Base-by-base conservation (phyloP, 2,113 vertebrate genomes). In the Amblyopsis rosae region DNA sequence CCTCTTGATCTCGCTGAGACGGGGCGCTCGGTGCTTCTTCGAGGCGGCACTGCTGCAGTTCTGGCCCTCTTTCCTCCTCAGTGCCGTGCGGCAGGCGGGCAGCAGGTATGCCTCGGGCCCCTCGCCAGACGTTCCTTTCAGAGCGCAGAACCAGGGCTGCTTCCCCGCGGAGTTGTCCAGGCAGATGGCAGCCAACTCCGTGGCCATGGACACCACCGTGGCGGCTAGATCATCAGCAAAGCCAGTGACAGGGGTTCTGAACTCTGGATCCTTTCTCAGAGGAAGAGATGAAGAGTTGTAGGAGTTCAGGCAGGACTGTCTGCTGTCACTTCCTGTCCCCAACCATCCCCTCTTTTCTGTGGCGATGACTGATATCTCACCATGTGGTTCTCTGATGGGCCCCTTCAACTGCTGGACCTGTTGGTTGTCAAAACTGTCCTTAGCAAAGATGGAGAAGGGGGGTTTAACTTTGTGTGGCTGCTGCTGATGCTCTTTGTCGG, bases 151-250 rank as follows among this genome's bases (percentile, higher is more conserved):
- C 97, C 97, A 99, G 1, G 97, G 97, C 73, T 98, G 97, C 79
- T 97, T 99, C 66, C 96, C 96, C 53, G 91, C 94, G 6, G 96
- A 96, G 85, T 99, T 98, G 82, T 99, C 97, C 62, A 99, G 92
- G 82, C 95, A 99, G 86, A 99, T 97, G 16, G 97, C 97, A 76
- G 97, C 97, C 67, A 99, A 93, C 88, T 99, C 97, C 15, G 97
- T 99, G 82, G 97, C 97, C 97, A 99, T 99, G 70, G 97, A 99
- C 67, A 99, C 96, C 47, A 99, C 96, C 0, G 96, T 99, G 67
- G 96, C 91, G 49, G 97, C 95, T 85, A 99, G 82, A 84, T 99
- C 96, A 79, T 98, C 97, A 1, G 97, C 97, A 70, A 96, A 99
- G 80, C 96, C 96, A 53, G 93, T 88, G 72, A 99, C 88, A 53